Base-by-base conservation (phyloP, 2,113 vertebrate species). In the Spea multiplicata region DNA sequence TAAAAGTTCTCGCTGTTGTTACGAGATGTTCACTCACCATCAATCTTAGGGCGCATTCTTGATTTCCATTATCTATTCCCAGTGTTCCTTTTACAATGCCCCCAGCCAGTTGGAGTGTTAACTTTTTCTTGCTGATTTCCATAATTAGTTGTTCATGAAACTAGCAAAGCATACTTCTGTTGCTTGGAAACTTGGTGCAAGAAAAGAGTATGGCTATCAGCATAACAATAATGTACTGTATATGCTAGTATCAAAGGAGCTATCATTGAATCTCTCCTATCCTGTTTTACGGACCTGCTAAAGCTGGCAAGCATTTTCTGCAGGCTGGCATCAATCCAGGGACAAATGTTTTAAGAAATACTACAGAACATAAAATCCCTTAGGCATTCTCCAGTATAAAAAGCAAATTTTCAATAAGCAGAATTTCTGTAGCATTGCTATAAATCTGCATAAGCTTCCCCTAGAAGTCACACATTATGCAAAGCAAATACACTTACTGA, bases 331-430 rank as follows among this genome's bases (percentile, higher is more conserved):
- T 8, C 52, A 59, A 59, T 69, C 66, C 75, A 69, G 65, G 50
- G 5, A 69, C 45, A 75, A 68, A 76, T 76, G 66, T 68, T 68
- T 48, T 17, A 49, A 44, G 17, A 69, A 45, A 52, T 68, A 57
- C 57, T 76, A 14, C 14, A 57, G 66, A 69, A 76, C 66, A 76
- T 69, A 69, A 76, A 69, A 76, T 69, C 53, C 74, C 66, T 69
- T 14, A 59, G 52, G 75, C 75, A 13, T 69, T 76, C n/a, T 57
- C 45, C 57, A 45, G 66, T 53, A 69, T 76, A 59, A 69, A 50
- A 48, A 57, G 44, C 55, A 47, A 9, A 47, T 69, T 69, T 69
- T 76, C 66, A 67, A 76, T 67, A 53, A 69, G 75, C 75, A 48
- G 53, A 76, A 53, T 59, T 4, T 14, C 50, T 61, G 7, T 69